These are phyloP conservation scores for Nomada ruficornis DNA, from an alignment of 2,888 invertebrate genomes.

Conservation along the genomic window DNA sequence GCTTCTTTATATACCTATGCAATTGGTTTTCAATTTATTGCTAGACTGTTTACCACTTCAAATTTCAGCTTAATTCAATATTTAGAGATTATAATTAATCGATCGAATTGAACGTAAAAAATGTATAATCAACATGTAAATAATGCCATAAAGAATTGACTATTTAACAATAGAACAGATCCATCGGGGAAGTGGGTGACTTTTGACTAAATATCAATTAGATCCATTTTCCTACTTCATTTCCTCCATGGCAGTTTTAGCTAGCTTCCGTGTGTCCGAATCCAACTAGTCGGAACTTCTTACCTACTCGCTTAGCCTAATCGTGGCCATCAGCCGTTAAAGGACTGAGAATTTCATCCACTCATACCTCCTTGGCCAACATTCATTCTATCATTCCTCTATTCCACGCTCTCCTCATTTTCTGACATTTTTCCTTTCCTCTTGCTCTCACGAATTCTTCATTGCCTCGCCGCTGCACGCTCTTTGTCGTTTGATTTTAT, in stretches of 20 bases:
- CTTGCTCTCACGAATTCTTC: slow-evolving; percentile 3
- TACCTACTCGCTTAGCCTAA: slow-evolving; percentile 76
- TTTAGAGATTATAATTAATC: no score
- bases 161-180: not conserved
- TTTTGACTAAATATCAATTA: slow-evolving; percentile 49
- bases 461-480: slow-evolving; percentile 19
- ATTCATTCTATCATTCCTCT: slow-evolving; percentile 36
- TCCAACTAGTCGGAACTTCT: slow-evolving; percentile 74
- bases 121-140: not conserved
- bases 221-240: slow-evolving; percentile 59
- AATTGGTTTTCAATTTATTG: no score
- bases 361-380: slow-evolving; percentile 31
- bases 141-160: no score
- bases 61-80: no score
- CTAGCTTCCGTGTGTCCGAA: slow-evolving; percentile 81
- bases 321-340: slow-evolving; percentile 48
- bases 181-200: slow-evolving; percentile 35
- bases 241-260: slow-evolving; percentile 82
- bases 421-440: slow-evolving; percentile 16
- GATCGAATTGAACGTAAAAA: not conserved
- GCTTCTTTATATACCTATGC: no score
- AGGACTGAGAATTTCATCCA: slow-evolving; percentile 58
- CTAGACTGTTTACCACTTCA: no score
- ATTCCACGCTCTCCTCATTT: slow-evolving; percentile 37
- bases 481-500: slow-evolving; percentile 8